A percentile compares a stretch with the other conserved stretches of the same genome.
phyloP scores from a whole-genome alignment of 2,113 vertebrate species.

The Acanthochromis polyacanthus region DNA sequence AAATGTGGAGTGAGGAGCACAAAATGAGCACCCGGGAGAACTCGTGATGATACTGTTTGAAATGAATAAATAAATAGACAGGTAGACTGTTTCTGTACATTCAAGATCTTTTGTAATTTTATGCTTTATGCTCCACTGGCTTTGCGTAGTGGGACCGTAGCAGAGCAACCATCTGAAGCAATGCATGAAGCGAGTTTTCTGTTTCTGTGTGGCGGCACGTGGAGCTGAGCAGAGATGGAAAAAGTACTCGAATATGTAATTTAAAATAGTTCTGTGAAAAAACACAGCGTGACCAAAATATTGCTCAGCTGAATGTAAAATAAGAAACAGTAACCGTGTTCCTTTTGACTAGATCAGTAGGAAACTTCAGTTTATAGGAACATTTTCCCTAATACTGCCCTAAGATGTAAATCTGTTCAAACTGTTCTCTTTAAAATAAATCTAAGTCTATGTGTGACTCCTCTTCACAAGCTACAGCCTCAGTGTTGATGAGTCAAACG shows the following conservation, averaged over 20 bases:
- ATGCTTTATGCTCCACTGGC: not conserved
- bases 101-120: not conserved
- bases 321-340: not conserved
- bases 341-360: not conserved
- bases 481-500: not conserved
- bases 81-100: not conserved
- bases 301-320: not conserved
- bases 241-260: not conserved
- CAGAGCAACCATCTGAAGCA: constrained; percentile 3
- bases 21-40: constrained; percentile 63
- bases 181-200: not conserved
- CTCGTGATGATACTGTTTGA: constrained; percentile 27
- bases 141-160: not conserved
- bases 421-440: not conserved
- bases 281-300: not conserved
- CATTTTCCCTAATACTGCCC: not conserved
- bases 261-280: constrained; percentile 4
- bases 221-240: not conserved
- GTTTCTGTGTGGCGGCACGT: not conserved
- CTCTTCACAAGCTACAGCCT: not conserved
- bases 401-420: not conserved
- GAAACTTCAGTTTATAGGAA: not conserved
- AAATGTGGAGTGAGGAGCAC: constrained; percentile 35
- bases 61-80: constrained; percentile 30
- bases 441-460: not conserved